Conservation (phyloP, 2,888 invertebrate genomes). For the Cotesia congregata region DNA sequence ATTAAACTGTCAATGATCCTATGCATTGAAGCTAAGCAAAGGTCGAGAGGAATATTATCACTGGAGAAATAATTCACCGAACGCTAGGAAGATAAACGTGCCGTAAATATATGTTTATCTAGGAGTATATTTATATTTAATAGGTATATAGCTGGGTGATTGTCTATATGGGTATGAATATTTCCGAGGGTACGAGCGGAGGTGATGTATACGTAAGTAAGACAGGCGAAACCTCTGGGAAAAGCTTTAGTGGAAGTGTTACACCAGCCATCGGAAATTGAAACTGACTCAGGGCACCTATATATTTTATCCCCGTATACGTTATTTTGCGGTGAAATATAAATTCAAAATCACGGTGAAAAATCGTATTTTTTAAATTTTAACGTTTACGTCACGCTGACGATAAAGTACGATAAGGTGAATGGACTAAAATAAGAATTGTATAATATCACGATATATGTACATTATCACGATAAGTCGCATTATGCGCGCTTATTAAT, state of each 20-base stretch:
- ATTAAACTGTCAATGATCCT: too few species aligned
- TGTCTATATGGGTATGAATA: not conserved
- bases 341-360: slow-evolving; percentile 15
- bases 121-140: not conserved
- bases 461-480: not conserved
- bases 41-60: slow-evolving; percentile 40
- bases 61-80: slow-evolving; percentile 51
- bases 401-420: not conserved
- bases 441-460: not conserved
- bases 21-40: slow-evolving; percentile 9
- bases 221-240: slow-evolving; percentile 35
- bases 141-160: not conserved
- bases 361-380: slow-evolving; percentile 23
- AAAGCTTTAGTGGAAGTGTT: slow-evolving; percentile 32
- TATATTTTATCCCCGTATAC: slow-evolving; percentile 50
- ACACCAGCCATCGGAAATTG: slow-evolving; percentile 55
- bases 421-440: not conserved
- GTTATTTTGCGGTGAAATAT: slow-evolving; percentile 36
- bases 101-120: slow-evolving; percentile 3
- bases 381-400: not conserved
- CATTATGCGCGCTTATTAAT: not conserved
- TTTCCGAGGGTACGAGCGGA: not conserved
- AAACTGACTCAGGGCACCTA: slow-evolving; percentile 47
- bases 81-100: slow-evolving; percentile 52
- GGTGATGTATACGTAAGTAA: slow-evolving; percentile 26